Evolutionary conservation across 2,113 vertebrate species (phyloP).

Genomic region (Mungos mungo): DNA sequence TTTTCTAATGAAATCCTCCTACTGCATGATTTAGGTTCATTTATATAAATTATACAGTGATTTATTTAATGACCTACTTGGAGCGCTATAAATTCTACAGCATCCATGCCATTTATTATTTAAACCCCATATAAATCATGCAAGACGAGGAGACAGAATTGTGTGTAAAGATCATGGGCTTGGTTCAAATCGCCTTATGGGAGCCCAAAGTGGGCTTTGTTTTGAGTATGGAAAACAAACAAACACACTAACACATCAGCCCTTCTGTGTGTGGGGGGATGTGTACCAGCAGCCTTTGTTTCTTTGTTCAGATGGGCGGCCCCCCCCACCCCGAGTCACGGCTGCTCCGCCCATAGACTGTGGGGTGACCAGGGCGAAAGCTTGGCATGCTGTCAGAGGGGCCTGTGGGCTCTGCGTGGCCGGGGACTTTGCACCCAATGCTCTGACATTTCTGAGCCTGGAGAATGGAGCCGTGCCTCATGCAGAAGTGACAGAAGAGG

Average conservation of each 20-base stretch:
- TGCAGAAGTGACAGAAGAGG: not conserved
- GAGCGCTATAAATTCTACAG: conserved; percentile 73
- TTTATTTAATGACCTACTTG: conserved; percentile 80
- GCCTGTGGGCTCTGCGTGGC: not conserved
- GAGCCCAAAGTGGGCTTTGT: conserved; percentile 4
- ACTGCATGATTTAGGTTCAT: conserved; percentile 70
- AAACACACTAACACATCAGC: not conserved
- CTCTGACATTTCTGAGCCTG: conserved; percentile 7
- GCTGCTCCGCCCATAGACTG: not conserved
- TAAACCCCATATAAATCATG: conserved; percentile 76
- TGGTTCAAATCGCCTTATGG: not conserved
- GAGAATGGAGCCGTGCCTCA: conserved; percentile 25
- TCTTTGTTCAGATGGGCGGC: not conserved
- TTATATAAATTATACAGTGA: conserved; percentile 81
- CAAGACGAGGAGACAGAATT: conserved; percentile 34
- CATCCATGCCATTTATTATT: conserved; percentile 76
- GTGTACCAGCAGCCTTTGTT: not conserved
- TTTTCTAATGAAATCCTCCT: conserved; percentile 71
- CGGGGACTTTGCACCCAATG: rapidly evolving
- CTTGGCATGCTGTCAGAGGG: not conserved
- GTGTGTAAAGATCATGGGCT: not conserved
- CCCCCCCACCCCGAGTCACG: not conserved
- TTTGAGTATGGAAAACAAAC: not conserved
- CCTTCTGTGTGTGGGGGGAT: not conserved
- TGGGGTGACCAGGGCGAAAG: not conserved